A percentile compares a stretch with the other conserved stretches of the same genome.
Conservation (phyloP, 2,888 invertebrate genomes). For the Chrysina gloriosa region DNA sequence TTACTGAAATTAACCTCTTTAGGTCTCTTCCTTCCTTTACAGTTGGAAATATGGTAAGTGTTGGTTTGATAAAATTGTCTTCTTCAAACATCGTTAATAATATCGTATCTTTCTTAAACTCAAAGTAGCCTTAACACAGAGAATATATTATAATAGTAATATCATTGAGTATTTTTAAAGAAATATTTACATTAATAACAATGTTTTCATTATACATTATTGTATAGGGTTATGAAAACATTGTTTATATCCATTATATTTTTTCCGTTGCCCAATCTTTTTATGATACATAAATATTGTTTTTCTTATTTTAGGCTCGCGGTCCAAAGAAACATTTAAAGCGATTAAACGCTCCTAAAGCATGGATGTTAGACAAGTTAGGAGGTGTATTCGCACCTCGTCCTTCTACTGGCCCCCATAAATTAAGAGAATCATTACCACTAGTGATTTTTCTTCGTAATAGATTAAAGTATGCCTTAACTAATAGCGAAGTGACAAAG, state of each 20-base stretch:
- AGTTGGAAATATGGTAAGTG: slow-evolving; percentile 55
- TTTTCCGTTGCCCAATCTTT: neutral
- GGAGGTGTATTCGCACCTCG: slow-evolving; percentile 98
- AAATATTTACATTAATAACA: neutral
- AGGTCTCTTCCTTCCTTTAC: slow-evolving; percentile 51
- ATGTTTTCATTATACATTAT: neutral
- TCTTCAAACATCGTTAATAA: slow-evolving; percentile 44
- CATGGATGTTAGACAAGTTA: slow-evolving; percentile 99
- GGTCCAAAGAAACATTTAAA: slow-evolving; percentile 99
- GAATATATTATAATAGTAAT: neutral
- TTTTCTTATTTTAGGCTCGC: slow-evolving; percentile 79
- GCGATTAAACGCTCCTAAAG: slow-evolving; percentile 98
- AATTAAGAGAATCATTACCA: slow-evolving; percentile 95
- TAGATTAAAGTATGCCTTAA: slow-evolving; percentile 97
- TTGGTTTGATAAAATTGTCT: slow-evolving; percentile 39
- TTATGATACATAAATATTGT: slow-evolving; percentile 37
- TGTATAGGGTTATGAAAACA: no score
- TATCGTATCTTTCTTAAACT: neutral
- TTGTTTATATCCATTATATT: no score
- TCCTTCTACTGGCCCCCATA: slow-evolving; percentile 98
- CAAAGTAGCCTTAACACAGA: neutral
- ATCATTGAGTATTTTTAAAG: neutral
- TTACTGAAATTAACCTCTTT: neutral
- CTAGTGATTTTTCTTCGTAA: slow-evolving; percentile 97
- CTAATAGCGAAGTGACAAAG: slow-evolving; percentile 95